Conservation (phyloP, 2,113 vertebrate genomes). For the Chaenogobius annularis region DNA sequence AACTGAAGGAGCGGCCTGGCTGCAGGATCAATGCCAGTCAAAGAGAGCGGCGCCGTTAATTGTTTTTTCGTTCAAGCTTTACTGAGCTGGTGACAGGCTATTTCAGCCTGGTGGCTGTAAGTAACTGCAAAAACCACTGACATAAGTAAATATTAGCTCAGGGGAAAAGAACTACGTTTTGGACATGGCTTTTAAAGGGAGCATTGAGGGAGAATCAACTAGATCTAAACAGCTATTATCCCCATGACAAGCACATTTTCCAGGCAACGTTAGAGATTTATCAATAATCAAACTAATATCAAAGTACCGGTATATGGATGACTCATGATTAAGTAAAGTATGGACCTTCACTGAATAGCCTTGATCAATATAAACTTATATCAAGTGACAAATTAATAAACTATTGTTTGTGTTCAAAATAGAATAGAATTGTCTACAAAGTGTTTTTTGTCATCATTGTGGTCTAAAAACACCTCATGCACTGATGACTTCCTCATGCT, state of each 20-base stretch:
- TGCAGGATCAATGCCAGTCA: conserved; percentile 41
- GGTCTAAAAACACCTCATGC: too few species aligned
- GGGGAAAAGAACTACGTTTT: conserved; percentile 30
- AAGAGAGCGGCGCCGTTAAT: conserved; percentile 28
- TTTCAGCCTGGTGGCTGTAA: conserved; percentile 20
- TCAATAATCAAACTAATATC: too few species aligned
- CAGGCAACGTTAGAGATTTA: background rate
- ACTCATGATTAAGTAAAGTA: too few species aligned
- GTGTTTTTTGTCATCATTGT: too few species aligned
- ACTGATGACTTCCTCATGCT: too few species aligned
- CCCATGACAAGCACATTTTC: conserved; percentile 20
- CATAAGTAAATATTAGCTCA: conserved; percentile 43
- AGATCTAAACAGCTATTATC: conserved; percentile 39
- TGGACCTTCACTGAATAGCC: too few species aligned
- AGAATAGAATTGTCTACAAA: too few species aligned
- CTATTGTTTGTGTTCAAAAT: too few species aligned
- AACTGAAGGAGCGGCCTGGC: conserved; percentile 9
- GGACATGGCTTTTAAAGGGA: conserved; percentile 29
- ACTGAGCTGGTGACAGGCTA: conserved; percentile 40
- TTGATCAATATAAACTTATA: too few species aligned
- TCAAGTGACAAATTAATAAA: too few species aligned
- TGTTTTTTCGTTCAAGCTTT: conserved; percentile 39
- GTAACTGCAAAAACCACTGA: conserved; percentile 7
- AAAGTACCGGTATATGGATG: too few species aligned
- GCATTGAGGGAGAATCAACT: conserved; percentile 24